Base-by-base conservation (phyloP, 2,797 vertebrate species). In the Karalla daura region DNA sequence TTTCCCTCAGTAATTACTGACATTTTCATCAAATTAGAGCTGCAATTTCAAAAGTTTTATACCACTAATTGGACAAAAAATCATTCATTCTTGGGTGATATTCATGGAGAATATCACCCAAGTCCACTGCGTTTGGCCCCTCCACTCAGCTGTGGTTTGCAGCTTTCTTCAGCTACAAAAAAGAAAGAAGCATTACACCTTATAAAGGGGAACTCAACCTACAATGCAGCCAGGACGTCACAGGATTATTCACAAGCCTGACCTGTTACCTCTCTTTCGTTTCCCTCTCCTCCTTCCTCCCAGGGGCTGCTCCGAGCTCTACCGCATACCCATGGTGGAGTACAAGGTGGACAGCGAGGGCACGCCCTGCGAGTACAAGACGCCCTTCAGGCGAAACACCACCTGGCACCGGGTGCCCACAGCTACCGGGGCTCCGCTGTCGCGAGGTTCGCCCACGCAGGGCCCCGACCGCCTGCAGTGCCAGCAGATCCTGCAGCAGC, bases 271-370 rank as follows among this genome's bases (percentile, higher is more conserved):
- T 23, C 30, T 33, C 2, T 43, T 45, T 65, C 30, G 49, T 55
- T 17, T 7, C 54, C 10, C 5, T 32, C 23, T 24, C 20, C 52
- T 18, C 35, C 32, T 43, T 20, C 7, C 13, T 37, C 52, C 37
- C 90, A 99, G 98, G 91, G 98, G 97, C 63, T 99, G 96, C 84
- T 99, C 97, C 1, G 98, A 99, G 91, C 96, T 99, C 27, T 98
- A 97, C 90, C 95, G 97, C 66, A 97, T 99, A 63, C 97, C 98
- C 62, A 96, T 99, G 97, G 97, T 99, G 74, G 98, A 99, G 85
- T 99, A 99, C 88, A 99, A 99, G 85, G 94, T 99, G 17, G 96
- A 98, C 94, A 98, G 96, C 1, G 96, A 98, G 89, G 97, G 97
- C 21, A 96, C 96, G 1, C 97, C 97, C 64, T 99, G 97, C 25